Conservation (phyloP, 1,140 invertebrate genomes). For the Cylas formicarius region DNA sequence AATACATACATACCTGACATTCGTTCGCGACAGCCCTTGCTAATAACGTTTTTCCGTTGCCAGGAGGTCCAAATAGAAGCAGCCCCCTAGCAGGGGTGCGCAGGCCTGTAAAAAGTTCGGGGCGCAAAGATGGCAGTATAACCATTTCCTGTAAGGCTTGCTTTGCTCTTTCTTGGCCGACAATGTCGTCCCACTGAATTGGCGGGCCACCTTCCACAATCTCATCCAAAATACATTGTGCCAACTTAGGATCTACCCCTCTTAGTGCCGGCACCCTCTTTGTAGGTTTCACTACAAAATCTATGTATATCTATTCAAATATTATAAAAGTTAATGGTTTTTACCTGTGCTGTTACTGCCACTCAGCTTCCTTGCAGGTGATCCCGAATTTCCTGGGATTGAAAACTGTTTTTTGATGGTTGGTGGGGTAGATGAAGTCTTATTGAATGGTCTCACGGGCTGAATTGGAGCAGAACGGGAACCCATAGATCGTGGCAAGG, state of each 20-base stretch:
- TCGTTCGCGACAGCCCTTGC: conserved; percentile 88
- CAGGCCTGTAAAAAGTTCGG: conserved; percentile 90
- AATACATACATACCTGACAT: conserved; percentile 57
- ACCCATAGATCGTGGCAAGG: conserved; percentile 73
- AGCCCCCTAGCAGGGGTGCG: conserved; percentile 83
- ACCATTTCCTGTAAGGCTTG: conserved; percentile 97
- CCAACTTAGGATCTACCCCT: conserved; percentile 84
- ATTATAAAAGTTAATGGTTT: conserved; percentile 4
- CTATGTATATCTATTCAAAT: conserved; percentile 8
- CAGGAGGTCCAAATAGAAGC: conserved; percentile 91
- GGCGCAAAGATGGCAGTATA: conserved; percentile 88
- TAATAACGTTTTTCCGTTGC: conserved; percentile 83
- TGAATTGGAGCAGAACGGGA: conserved; percentile 48
- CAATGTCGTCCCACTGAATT: conserved; percentile 90
- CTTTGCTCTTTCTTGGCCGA: conserved; percentile 83
- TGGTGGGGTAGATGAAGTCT: conserved; percentile 70
- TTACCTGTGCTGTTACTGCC: conserved; percentile 10
- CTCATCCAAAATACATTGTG: conserved; percentile 70
- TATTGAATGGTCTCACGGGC: conserved; percentile 50
- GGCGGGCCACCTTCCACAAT: conserved; percentile 66
- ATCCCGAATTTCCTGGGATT: conserved; percentile 52
- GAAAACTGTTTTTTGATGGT: conserved; percentile 72
- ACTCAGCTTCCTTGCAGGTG: conserved; percentile 46
- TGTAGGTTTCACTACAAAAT: conserved; percentile 13
- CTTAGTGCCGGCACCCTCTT: conserved; percentile 49